Conservation (phyloP, 2,797 vertebrate species). For the Pipistrellus pipistrellus region DNA sequence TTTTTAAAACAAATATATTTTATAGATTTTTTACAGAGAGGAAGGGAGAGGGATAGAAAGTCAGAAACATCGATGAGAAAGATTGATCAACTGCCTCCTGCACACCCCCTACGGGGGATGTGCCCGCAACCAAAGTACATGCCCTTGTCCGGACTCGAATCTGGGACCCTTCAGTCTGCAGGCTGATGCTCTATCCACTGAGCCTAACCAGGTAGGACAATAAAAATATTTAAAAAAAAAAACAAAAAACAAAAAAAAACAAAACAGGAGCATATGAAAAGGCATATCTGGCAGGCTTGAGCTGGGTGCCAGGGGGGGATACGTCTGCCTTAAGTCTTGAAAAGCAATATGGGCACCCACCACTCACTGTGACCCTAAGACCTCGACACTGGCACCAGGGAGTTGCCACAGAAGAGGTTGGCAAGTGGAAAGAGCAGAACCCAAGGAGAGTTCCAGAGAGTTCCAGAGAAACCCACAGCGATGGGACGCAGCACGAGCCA, state of each 20-base stretch:
- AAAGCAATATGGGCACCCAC: slow-evolving; percentile 79
- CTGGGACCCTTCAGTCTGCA: too few relatives aligned
- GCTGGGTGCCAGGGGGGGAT: slow-evolving; percentile 74
- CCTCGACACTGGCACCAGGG: slow-evolving; percentile 80
- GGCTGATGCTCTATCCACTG: too few relatives aligned
- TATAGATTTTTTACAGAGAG: too few relatives aligned
- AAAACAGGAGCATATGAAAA: slow-evolving; percentile 74
- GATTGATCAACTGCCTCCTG: too few relatives aligned
- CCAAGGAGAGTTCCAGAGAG: slow-evolving; percentile 74
- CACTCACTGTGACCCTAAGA: slow-evolving; percentile 74
- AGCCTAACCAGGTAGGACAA: too few relatives aligned
- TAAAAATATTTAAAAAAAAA: too few relatives aligned
- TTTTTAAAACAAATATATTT: too few relatives aligned
- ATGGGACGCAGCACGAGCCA: neutral
- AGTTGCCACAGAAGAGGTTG: slow-evolving; percentile 81
- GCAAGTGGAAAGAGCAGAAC: slow-evolving; percentile 59
- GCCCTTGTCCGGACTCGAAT: too few relatives aligned
- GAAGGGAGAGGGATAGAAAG: too few relatives aligned
- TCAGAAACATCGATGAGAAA: too few relatives aligned
- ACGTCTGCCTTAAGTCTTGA: slow-evolving; percentile 77
- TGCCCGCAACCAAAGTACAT: too few relatives aligned
- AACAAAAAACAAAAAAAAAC: neutral
- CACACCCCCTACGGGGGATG: too few relatives aligned
- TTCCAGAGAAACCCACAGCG: slow-evolving; percentile 77
- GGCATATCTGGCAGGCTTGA: slow-evolving; percentile 73